phyloP scores from a whole-genome alignment of 2,888 invertebrate genomes.

The Ceramica pisi region DNA sequence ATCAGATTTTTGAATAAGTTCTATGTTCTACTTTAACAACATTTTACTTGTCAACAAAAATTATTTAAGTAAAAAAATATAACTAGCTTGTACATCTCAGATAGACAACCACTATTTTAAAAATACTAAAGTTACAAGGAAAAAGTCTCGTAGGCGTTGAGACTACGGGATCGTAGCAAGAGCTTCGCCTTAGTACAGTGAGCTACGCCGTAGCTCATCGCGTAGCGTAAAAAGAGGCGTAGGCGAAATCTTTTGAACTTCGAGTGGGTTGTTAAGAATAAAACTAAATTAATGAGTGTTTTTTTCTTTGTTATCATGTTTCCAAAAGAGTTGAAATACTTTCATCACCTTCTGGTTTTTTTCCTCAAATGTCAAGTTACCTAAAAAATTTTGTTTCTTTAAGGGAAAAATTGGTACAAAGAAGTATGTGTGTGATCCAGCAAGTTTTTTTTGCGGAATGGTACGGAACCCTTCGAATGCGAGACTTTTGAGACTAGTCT shows the following conservation, averaged over 20 bases:
- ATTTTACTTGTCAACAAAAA: no score
- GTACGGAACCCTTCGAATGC: no score
- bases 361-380: conserved; percentile 9
- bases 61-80: no score
- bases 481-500: not conserved
- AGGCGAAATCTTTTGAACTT: conserved; percentile 20
- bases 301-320: conserved; percentile 4
- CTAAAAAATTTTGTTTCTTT: not conserved
- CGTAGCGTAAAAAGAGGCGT: not conserved
- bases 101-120: not conserved
- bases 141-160: not conserved
- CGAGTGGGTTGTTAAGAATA: conserved; percentile 1
- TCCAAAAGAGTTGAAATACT: not conserved
- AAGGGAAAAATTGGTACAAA: no score
- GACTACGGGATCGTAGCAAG: not conserved
- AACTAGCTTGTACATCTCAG: not conserved
- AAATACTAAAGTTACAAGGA: not conserved
- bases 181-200: conserved; percentile 8
- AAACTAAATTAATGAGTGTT: not conserved
- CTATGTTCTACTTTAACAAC: no score
- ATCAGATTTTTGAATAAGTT: no score
- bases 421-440: no score
- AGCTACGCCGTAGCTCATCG: conserved; percentile 8
- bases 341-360: not conserved
- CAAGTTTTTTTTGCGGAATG: no score